These are phyloP conservation scores for Cydia fagiglandana DNA, from an alignment of 1,140 invertebrate species.

Conservation along the genomic window DNA sequence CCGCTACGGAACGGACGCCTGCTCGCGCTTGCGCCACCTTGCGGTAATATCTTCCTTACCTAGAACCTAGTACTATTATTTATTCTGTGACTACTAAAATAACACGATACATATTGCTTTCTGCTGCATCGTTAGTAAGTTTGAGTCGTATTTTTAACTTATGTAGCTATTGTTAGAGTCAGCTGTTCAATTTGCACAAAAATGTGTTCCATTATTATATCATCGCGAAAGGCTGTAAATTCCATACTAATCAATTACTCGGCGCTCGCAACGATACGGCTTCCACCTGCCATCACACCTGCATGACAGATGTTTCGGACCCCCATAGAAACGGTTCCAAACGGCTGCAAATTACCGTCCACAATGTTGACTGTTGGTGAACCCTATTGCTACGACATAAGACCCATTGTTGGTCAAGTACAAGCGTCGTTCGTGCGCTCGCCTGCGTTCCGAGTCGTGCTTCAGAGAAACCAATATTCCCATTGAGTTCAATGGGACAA, in stretches of 20 bases:
- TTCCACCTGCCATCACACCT: slow-evolving; percentile 51
- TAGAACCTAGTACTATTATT: too few species aligned
- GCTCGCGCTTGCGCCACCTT: too few species aligned
- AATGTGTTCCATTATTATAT: background rate
- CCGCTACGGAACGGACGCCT: too few species aligned
- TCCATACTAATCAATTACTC: slow-evolving; percentile 19
- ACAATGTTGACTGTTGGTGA: too few species aligned
- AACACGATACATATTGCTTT: too few species aligned
- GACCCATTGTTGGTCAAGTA: too few species aligned
- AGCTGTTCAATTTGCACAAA: slow-evolving; percentile 2
- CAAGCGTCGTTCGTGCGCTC: too few species aligned
- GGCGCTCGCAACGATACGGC: slow-evolving; percentile 48
- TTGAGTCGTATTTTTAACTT: too few species aligned
- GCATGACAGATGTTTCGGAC: slow-evolving; percentile 58
- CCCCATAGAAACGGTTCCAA: slow-evolving; percentile 31
- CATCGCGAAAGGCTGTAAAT: slow-evolving; percentile 1
- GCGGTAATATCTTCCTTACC: too few species aligned
- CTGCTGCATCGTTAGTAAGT: too few species aligned
- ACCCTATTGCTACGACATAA: too few species aligned
- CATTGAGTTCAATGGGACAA: background rate
- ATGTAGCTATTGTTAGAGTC: background rate
- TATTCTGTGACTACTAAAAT: too few species aligned
- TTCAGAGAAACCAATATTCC: background rate
- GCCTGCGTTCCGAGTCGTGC: background rate
- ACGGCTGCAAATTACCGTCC: background rate